phyloP scores from a whole-genome alignment of 2,113 vertebrate genomes.

The Condylura cristata region DNA sequence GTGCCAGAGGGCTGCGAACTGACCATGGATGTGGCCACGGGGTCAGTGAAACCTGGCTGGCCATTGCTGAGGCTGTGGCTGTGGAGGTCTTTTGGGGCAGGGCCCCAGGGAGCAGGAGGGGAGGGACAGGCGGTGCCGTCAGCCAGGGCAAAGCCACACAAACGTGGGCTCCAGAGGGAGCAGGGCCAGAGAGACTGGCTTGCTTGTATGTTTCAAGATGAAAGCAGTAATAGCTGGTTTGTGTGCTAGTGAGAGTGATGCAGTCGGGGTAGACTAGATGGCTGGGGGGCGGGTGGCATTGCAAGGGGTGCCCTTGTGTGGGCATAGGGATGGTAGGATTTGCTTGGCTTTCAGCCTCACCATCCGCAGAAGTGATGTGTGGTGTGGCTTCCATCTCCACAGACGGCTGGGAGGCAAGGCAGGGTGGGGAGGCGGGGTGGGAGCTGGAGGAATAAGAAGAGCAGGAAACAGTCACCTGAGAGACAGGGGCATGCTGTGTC shows the following conservation, averaged over 20 bases:
- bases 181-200: not conserved
- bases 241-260: not conserved
- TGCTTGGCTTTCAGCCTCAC: too few species aligned
- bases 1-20: not conserved
- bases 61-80: not conserved
- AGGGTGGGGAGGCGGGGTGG: too few species aligned
- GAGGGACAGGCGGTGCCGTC: not conserved
- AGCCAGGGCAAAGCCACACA: not conserved
- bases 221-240: not conserved
- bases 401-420: not conserved
- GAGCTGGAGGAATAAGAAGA: not conserved
- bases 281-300: too few species aligned
- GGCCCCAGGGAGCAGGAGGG: not conserved
- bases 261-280: not conserved
- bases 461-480: not conserved
- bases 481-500: rapidly evolving
- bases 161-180: not conserved
- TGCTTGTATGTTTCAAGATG: not conserved
- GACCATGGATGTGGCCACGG: not conserved
- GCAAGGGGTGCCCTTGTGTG: not conserved
- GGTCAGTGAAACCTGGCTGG: too few species aligned
- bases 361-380: too few species aligned
- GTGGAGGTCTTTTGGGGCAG: not conserved
- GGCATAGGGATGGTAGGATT: too few species aligned
- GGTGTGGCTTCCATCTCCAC: not conserved